phyloP scores from a whole-genome alignment of 1,140 invertebrate genomes.

The Euglossa dilemma region DNA sequence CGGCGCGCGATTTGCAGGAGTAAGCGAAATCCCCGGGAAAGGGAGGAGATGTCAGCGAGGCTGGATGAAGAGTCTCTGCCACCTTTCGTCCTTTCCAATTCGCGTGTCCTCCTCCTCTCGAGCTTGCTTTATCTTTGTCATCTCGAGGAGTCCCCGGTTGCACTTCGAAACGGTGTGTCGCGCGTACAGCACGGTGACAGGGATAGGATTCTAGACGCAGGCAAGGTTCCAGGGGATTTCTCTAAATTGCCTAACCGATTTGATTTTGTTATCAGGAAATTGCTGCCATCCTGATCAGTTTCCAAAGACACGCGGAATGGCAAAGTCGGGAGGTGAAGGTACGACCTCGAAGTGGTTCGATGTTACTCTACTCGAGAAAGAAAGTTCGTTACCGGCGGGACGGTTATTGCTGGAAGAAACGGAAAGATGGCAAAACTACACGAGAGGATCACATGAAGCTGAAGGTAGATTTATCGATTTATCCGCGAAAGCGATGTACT shows the following conservation, averaged over 20 bases:
- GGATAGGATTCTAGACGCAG: too few relatives aligned
- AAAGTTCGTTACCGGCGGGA: conserved; percentile 97
- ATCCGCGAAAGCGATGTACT: not conserved
- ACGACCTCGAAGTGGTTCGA: conserved; percentile 97
- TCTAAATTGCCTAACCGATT: not conserved
- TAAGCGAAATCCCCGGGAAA: conserved; percentile 63
- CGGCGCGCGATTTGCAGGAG: conserved; percentile 59
- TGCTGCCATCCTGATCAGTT: conserved; percentile 97
- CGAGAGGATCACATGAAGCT: conserved; percentile 99
- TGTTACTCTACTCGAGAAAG: conserved; percentile 98
- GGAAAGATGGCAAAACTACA: conserved; percentile 98
- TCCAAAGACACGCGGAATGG: conserved; percentile 97
- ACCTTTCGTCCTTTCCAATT: conserved; percentile 8
- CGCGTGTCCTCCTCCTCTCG: conserved; percentile 17
- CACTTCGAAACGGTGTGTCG: conserved; percentile 20
- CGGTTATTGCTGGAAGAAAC: conserved; percentile 99
- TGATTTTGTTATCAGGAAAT: conserved; percentile 92
- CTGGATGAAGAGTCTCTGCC: conserved; percentile 30
- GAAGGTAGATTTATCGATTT: conserved; percentile 87
- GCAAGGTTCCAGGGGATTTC: too few relatives aligned
- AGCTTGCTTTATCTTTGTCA: conserved; percentile 33
- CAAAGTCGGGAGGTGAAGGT: conserved; percentile 98
- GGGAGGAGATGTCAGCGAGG: conserved; percentile 65
- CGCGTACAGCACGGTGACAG: too few relatives aligned
- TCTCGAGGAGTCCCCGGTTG: conserved; percentile 25